Evolutionary conservation across 2,888 invertebrate species (phyloP), one percentile per base, ranked within the genome.

Genomic region (Brenthis hecate): DNA sequence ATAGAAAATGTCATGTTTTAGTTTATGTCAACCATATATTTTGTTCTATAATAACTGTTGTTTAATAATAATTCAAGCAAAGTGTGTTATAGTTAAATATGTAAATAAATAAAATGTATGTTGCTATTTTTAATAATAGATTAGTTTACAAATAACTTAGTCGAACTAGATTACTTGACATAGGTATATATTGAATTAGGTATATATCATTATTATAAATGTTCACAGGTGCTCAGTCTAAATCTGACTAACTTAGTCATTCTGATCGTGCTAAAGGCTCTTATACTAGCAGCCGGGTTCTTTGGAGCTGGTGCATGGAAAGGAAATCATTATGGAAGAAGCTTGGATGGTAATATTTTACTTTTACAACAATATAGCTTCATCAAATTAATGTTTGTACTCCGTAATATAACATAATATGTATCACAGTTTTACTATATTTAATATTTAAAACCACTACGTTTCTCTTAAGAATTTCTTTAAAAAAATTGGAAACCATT

Each of bases 201-300:
- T 19, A 19, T 19, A 19, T 19, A 43, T 43, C 11, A 43, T 11
- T 8, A 43, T 43, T 43, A 11, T 43, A 43, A 36, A 43, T 28
- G 19, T 65, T 68, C 36, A n/a, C 43, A 74, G 95, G 95, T 97
- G 3, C 88, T 97, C 57, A 97, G 97, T 78, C 87, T 97, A 65
- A 97, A 97, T 88, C 86, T 97, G 68, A 97, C 97, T 0, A 97
- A 97, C 84, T 87, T 97, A 72, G 91, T 97, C 58, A 95, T 97
- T 71, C 92, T 97, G 67, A 93, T 97, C 62, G 94, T 98, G 47
- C 89, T 98, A 71, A 97, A 97, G 87, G 96, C 96, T 0, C 88
- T 97, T 8, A 96, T 97, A 72, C 95, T 97, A 77, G 96, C 97
- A 0, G 97, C 97, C 13, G 96, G 97, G 0, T 95, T 96, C 78